phyloP scores from a whole-genome alignment of 1,140 invertebrate genomes.

The Drosophila miranda region DNA sequence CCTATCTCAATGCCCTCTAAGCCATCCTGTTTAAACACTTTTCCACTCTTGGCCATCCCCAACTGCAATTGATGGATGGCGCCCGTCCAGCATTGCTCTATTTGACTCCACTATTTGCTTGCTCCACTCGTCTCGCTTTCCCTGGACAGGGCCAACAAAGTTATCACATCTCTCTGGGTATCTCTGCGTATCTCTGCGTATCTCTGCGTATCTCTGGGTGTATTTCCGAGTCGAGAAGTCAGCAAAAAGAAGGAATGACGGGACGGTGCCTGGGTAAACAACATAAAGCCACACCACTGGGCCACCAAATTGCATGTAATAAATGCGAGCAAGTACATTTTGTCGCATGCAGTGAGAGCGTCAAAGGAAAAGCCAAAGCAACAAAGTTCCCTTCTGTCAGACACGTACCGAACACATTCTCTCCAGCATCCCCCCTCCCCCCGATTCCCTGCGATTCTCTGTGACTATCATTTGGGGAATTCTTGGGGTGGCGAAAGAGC shows the following conservation, averaged over 20 bases:
- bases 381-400: slow-evolving; percentile 20
- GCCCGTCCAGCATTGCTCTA: background rate
- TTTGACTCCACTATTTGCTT: slow-evolving; percentile 16
- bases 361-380: slow-evolving; percentile 46
- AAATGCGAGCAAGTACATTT: slow-evolving; percentile 73
- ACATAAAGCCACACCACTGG: slow-evolving; percentile 50
- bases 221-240: too few species aligned
- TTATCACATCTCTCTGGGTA: slow-evolving; percentile 36
- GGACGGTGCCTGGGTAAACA: slow-evolving; percentile 28
- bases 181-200: background rate
- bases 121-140: background rate
- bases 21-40: too few species aligned
- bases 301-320: slow-evolving; percentile 68
- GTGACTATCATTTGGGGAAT: slow-evolving; percentile 63
- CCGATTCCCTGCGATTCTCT: slow-evolving; percentile 15
- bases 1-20: too few species aligned
- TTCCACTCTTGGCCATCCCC: background rate
- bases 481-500: slow-evolving; percentile 13
- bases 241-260: too few species aligned
- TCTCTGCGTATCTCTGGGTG: background rate
- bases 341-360: slow-evolving; percentile 45
- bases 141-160: slow-evolving; percentile 19
- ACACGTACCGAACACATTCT: slow-evolving; percentile 42
- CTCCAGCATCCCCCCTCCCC: background rate
- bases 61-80: slow-evolving; percentile 24